Evolutionary conservation across 30 jellyfish, hydroid and myxozoan species (phyloP), one percentile per base, ranked within the genome.

Genomic region (Clytia hemisphaerica): DNA sequence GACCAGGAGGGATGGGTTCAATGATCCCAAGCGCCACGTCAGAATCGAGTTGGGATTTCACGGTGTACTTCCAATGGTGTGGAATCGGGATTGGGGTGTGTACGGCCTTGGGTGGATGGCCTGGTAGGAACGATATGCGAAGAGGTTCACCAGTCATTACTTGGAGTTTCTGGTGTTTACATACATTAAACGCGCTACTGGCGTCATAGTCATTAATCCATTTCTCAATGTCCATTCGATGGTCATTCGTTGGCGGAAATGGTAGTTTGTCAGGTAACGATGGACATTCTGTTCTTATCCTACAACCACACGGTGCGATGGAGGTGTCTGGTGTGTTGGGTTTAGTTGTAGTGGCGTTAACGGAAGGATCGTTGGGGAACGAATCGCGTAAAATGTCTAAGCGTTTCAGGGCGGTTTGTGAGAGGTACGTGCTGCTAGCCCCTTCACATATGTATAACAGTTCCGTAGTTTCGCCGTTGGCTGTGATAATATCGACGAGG

Each of bases 1-100:
- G 33, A 33, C 83, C 83, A 14, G 19, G 62, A 16, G 83, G 83
- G 10, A 71, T 79, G 4, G 83, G 83, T 36, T 71, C 83, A 25
- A 71, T 71, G 18, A 71, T 35, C 27, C 83, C 83, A 14, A 71
- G 63, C 21, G 65, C 62, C 34, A 71, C 69, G 27, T 71, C 63
- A 29, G 28, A 5, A 47, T 71, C 83, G 10, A 71, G 80, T 14
- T 44, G 50, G 6, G 35, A 62, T 25, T 50, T 71, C 66, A 35
- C 80, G 5, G 27, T 79, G 9, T 4, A 79, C 22, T 50, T 27
- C 67, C 78, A 50, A 36, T 54, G 83, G 30, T 49, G 65, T 26
- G 83, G 83, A 64, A 12, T 14, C 74, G 77, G 16, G 16, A 40
- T 40, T 16, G 53, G 72, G 61, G 72, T 40, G 53, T 40, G 53